phyloP scores from a whole-genome alignment of 2,888 invertebrate genomes.

The Drosophila heteroneura region DNA sequence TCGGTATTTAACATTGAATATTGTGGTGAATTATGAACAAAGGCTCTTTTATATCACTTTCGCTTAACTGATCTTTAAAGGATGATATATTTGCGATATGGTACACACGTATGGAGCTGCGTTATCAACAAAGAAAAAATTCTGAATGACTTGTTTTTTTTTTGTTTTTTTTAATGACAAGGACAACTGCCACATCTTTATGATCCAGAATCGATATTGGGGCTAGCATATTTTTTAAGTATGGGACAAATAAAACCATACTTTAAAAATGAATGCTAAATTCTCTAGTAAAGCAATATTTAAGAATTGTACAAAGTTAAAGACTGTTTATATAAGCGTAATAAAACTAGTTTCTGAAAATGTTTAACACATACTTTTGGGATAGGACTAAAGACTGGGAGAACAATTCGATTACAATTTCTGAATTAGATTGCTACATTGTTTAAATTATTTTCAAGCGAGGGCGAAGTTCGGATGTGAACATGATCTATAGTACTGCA shows the following conservation, averaged over 20 bases:
- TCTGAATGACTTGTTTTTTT: background rate
- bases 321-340: too few species aligned
- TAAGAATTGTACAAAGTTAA: too few species aligned
- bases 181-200: too few species aligned
- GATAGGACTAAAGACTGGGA: background rate
- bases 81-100: background rate
- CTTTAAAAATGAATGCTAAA: too few species aligned
- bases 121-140: too few species aligned
- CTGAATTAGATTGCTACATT: background rate
- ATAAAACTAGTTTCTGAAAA: too few species aligned
- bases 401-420: background rate
- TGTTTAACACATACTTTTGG: background rate
- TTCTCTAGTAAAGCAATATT: too few species aligned
- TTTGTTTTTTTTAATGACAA: background rate
- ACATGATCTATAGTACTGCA: too few species aligned
- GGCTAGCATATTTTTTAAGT: too few species aligned
- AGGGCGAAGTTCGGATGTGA: background rate
- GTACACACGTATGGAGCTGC: fast-evolving
- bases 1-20: background rate
- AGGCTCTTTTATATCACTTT: background rate
- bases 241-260: too few species aligned
- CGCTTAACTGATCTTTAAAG: background rate
- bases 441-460: background rate
- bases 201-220: too few species aligned
- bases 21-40: background rate